A percentile compares a stretch with the other conserved stretches of the same genome.
These are phyloP conservation scores for Drosophila ambigua DNA, from an alignment of 1,140 invertebrate genomes.

Conservation along the genomic window DNA sequence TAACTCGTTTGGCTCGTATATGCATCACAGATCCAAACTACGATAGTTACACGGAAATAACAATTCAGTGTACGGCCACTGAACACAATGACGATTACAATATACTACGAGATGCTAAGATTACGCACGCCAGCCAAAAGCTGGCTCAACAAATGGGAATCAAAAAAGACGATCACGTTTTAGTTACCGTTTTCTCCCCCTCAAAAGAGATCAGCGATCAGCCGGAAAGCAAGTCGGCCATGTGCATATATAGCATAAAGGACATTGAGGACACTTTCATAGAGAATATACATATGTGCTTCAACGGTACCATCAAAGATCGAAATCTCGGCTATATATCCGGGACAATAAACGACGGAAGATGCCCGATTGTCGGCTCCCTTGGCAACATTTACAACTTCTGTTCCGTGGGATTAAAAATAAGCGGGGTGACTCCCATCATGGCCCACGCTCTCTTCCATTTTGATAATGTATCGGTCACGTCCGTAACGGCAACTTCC, in stretches of 20 bases:
- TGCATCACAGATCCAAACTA: constrained; percentile 97
- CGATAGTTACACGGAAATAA: constrained; percentile 97
- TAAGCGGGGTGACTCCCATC: constrained; percentile 94
- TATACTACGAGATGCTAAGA: constrained; percentile 95
- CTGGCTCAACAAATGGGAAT: constrained; percentile 92
- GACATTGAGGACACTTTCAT: constrained; percentile 97
- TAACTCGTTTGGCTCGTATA: constrained; percentile 94
- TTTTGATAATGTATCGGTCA: constrained; percentile 92
- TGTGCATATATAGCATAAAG: constrained; percentile 93
- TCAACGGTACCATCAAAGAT: constrained; percentile 95
- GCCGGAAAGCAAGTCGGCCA: constrained; percentile 90
- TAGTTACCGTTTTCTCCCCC: constrained; percentile 93
- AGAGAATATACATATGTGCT: constrained; percentile 98
- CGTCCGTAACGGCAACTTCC: constrained; percentile 92
- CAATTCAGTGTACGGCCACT: constrained; percentile 90
- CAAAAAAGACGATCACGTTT: constrained; percentile 89
- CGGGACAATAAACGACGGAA: constrained; percentile 94
- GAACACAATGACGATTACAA: constrained; percentile 88
- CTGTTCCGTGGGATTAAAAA: constrained; percentile 96
- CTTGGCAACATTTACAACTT: constrained; percentile 96
- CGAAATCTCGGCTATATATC: constrained; percentile 97
- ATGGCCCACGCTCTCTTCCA: constrained; percentile 88
- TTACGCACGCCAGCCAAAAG: constrained; percentile 91
- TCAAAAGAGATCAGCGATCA: constrained; percentile 92
- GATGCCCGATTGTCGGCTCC: constrained; percentile 93